phyloP scores from a whole-genome alignment of 2,888 invertebrate species.

The Syrphus vitripennis region DNA sequence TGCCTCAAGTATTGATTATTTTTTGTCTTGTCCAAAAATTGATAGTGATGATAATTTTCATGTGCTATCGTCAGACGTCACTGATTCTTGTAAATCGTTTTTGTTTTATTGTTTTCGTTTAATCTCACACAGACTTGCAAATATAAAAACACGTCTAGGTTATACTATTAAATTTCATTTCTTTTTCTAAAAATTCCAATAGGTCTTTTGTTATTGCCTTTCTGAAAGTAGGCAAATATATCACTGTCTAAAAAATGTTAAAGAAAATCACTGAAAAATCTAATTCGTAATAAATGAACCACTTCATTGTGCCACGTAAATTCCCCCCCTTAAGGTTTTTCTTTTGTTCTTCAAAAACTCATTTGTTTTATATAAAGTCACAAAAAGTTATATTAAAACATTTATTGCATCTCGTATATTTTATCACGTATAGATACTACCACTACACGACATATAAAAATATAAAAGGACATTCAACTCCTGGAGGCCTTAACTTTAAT shows the following conservation, averaged over 20 bases:
- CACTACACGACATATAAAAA: no score
- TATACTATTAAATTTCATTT: no score
- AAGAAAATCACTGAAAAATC: not conserved
- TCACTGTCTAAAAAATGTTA: not conserved
- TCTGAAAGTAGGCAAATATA: not conserved
- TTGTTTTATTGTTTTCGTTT: no score
- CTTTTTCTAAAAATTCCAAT: not conserved
- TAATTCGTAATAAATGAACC: not conserved
- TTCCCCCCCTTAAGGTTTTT: not conserved
- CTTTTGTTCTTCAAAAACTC: not conserved
- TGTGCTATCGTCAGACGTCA: no score
- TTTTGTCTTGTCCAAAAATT: no score
- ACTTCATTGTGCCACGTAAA: not conserved
- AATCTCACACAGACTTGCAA: no score
- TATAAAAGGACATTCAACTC: not conserved
- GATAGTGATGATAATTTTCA: no score
- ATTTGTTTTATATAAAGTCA: not conserved
- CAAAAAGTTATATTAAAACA: not conserved
- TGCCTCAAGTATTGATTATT: no score
- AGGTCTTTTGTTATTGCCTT: not conserved
- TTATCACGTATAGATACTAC: not conserved
- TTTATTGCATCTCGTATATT: not conserved
- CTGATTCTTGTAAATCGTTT: no score
- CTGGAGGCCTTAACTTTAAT: conserved; percentile 1
- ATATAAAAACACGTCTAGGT: no score